phyloP scores from a whole-genome alignment of 2,113 vertebrate genomes.

The Tympanuchus pallidicinctus region DNA sequence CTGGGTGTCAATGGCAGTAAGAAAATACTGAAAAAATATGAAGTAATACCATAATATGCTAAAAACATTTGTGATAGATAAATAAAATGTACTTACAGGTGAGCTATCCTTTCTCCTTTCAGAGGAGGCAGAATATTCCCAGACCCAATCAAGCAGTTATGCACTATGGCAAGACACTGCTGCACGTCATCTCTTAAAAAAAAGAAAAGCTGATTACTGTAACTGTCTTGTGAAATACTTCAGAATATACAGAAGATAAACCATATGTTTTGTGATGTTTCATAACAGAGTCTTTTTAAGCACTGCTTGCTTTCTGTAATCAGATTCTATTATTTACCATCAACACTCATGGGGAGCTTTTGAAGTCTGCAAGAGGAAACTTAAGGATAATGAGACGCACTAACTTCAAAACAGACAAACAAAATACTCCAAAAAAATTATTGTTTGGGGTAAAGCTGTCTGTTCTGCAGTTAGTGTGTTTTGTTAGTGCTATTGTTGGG shows the following conservation, averaged over 20 bases:
- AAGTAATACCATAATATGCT: neutral
- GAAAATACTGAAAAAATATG: neutral
- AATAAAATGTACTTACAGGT: slow-evolving; percentile 84
- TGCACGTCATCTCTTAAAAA: slow-evolving; percentile 94
- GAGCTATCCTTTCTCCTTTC: slow-evolving; percentile 88
- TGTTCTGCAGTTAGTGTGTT: too few species aligned
- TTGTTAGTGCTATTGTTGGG: neutral
- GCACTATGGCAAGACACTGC: slow-evolving; percentile 92
- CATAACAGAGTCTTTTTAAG: neutral
- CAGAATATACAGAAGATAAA: neutral
- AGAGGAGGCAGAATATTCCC: slow-evolving; percentile 92
- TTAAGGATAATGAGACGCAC: neutral
- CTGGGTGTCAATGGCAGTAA: neutral
- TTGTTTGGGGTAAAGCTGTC: too few species aligned
- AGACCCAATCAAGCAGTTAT: slow-evolving; percentile 95
- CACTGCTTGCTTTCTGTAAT: neutral
- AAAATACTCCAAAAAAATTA: too few species aligned
- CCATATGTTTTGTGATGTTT: neutral
- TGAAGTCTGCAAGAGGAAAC: neutral
- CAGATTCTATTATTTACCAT: neutral
- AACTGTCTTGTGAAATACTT: neutral
- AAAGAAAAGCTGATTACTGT: neutral
- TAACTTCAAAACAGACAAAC: neutral
- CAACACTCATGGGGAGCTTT: neutral
- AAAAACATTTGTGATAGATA: neutral